Conservation (phyloP, 2,888 invertebrate genomes). For the Hipparchia semele region DNA sequence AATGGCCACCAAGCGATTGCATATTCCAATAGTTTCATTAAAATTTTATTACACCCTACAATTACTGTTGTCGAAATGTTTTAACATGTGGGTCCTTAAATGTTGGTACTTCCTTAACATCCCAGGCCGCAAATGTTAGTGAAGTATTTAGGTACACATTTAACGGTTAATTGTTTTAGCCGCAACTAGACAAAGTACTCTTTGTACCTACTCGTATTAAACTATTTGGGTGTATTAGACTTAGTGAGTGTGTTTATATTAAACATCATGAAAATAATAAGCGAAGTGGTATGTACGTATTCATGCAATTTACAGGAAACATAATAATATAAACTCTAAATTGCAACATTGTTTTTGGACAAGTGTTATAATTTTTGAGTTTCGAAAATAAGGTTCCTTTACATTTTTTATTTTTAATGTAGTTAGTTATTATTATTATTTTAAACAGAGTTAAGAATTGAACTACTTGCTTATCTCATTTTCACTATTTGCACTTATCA, state of each 20-base stretch:
- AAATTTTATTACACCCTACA: constrained; percentile 53
- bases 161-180: constrained; percentile 37
- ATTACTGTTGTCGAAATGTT: constrained; percentile 37
- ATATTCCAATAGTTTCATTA: constrained; percentile 62
- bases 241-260: not conserved
- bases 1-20: constrained; percentile 53
- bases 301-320: too few relatives aligned
- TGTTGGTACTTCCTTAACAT: constrained; percentile 27
- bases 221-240: constrained; percentile 27
- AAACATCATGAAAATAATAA: not conserved
- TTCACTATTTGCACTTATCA: too few relatives aligned
- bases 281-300: too few relatives aligned
- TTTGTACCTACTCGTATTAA: not conserved
- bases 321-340: too few relatives aligned
- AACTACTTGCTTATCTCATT: too few relatives aligned
- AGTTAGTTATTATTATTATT: too few relatives aligned
- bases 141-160: constrained; percentile 37
- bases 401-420: too few relatives aligned
- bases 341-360: too few relatives aligned
- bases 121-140: constrained; percentile 26
- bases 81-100: constrained; percentile 32
- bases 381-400: too few relatives aligned
- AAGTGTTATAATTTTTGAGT: too few relatives aligned
- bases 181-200: constrained; percentile 30
- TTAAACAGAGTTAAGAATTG: too few relatives aligned